These are phyloP conservation scores for Enoplosus armatus DNA, from an alignment of 2,797 vertebrate genomes.

Conservation along the genomic window DNA sequence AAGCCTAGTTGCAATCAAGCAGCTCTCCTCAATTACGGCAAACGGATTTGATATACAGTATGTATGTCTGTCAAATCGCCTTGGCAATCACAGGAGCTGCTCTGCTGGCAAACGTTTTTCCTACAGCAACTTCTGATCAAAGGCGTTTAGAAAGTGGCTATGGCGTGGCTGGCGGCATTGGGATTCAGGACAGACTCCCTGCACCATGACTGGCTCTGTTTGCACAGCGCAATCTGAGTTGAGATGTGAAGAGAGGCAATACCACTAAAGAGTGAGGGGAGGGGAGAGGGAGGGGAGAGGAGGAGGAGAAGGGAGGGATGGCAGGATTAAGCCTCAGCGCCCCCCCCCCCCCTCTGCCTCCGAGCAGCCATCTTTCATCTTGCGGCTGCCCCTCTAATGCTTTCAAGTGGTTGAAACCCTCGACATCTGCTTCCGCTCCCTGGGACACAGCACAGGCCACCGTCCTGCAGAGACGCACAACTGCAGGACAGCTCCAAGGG, in stretches of 20 bases:
- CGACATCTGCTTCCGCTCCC: conserved; percentile 85
- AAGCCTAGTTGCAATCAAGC: conserved; percentile 41
- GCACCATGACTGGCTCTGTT: conserved; percentile 72
- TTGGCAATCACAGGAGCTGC: conserved; percentile 62
- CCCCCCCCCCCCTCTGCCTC: conserved; percentile 60
- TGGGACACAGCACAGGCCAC: conserved; percentile 65
- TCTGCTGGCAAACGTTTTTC: conserved; percentile 62
- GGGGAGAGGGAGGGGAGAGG: conserved; percentile 45
- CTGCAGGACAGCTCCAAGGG: conserved; percentile 64
- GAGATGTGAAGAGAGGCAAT: conserved; percentile 73
- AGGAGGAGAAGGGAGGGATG: conserved; percentile 63
- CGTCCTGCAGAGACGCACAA: conserved; percentile 70
- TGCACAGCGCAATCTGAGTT: conserved; percentile 68
- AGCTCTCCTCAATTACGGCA: conserved; percentile 60
- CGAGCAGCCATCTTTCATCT: conserved; percentile 85
- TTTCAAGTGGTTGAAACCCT: conserved; percentile 82
- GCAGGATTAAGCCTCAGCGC: conserved; percentile 74
- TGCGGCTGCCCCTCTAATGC: conserved; percentile 76
- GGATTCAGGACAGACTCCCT: conserved; percentile 73
- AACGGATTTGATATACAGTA: conserved; percentile 72
- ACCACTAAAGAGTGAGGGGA: conserved; percentile 69
- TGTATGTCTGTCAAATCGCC: conserved; percentile 70
- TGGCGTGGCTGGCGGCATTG: conserved; percentile 67
- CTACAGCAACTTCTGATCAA: conserved; percentile 76
- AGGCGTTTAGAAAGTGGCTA: conserved; percentile 68